Evolutionary conservation across 2,888 invertebrate genomes (phyloP), one percentile per base, ranked within the genome.

Genomic region (Drosophila neutralis): DNA sequence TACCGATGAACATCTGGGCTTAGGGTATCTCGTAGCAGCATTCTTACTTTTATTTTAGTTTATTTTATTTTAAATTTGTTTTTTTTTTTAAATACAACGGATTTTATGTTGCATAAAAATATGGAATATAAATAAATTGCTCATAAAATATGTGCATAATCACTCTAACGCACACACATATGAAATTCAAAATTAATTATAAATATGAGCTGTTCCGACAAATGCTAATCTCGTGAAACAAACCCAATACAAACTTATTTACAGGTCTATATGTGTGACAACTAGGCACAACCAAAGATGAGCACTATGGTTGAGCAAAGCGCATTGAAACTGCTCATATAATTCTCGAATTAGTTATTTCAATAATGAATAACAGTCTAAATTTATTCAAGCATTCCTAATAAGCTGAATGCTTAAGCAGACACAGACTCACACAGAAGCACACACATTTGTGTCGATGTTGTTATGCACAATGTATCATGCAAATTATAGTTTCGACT

Each of bases 331-430:
- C 35, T 61, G 49, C 59, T 63, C 29, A 27, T 45, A 57, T 59
- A 69, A 68, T 78, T 71, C 76, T 69, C 78, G 69, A 73, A 76
- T 87, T 76, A 75, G 59, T 63, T 68, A 69, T 73, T 59, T 67
- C 66, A 58, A 76, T 59, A 71, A 76, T 69, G 73, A 87, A 79
- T 81, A 73, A 72, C 83, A 77, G 56, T 66, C 54, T 61, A 67
- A 71, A 81, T 76, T 83, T 80, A 86, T 80, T 88, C 79, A 73
- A 88, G 86, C 83, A 83, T 85, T 69, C 59, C 70, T 78, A 86
- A 88, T 80, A 63, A 62, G 56, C 63, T 52, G 38, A 67, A 67
- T 62, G 61, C 63, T 36, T 62, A 64, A 54, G 65, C 58, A 64
- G n/a, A 62, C 49, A 67, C 56, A 69, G 52, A 51, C 21, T 52